A percentile compares a stretch with the other conserved stretches of the same genome.
Conservation (phyloP, 92 coral and sea anemone genomes). For the Scolanthus callimorphus region DNA sequence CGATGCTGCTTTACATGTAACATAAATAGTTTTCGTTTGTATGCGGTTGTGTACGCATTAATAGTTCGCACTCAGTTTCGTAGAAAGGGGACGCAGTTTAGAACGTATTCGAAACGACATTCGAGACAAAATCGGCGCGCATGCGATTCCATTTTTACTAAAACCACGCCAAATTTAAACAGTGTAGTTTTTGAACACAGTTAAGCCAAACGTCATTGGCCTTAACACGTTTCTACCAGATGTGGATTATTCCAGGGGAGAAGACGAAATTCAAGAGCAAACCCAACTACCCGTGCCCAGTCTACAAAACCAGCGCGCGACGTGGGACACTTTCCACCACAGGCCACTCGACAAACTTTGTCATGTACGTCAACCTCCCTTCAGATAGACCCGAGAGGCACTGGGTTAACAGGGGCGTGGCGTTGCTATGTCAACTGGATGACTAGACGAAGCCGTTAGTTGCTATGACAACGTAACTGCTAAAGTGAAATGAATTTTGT, state of each 20-base stretch:
- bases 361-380: constrained; percentile 87
- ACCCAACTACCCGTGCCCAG: constrained; percentile 84
- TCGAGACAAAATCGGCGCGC: not conserved
- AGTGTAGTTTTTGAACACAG: too few relatives aligned
- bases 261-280: constrained; percentile 83
- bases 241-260: constrained; percentile 95
- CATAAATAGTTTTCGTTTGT: too few relatives aligned
- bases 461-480: too few relatives aligned
- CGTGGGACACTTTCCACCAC: constrained; percentile 98
- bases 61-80: too few relatives aligned
- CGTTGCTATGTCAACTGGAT: constrained; percentile 90
- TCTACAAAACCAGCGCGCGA: constrained; percentile 97
- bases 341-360: constrained; percentile 98
- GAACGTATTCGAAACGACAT: too few relatives aligned
- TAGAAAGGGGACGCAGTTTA: too few relatives aligned
- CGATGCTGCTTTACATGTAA: too few relatives aligned
- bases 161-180: not conserved
- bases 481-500: too few relatives aligned
- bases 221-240: too few relatives aligned
- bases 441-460: too few relatives aligned
- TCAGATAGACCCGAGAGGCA: constrained; percentile 90
- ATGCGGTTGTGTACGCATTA: too few relatives aligned
- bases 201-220: too few relatives aligned
- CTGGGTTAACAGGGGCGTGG: constrained; percentile 99
- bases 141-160: not conserved